These are phyloP conservation scores for Scaptomyza tumidula DNA, from an alignment of 2,888 invertebrate species.

Conservation along the genomic window DNA sequence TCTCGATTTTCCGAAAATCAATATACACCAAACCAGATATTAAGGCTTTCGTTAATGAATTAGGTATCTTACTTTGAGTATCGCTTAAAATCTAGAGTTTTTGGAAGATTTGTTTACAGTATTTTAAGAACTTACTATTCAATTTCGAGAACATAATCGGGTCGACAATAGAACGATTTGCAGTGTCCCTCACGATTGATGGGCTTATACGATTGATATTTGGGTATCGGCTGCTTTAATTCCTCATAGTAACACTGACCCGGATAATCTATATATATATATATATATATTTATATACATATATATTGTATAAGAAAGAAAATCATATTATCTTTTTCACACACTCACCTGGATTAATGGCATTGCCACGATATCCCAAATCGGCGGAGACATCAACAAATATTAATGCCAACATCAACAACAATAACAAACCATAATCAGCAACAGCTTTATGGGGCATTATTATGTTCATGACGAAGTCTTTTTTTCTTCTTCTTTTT, in stretches of 20 bases:
- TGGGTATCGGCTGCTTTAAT: conserved; percentile 77
- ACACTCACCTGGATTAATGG: conserved; percentile 74
- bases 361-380: conserved; percentile 79
- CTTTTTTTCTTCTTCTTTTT: no score
- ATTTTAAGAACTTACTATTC: conserved; percentile 64
- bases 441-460: conserved; percentile 26
- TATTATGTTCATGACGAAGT: conserved; percentile 7
- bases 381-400: conserved; percentile 54
- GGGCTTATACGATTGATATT: conserved; percentile 76
- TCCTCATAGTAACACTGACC: conserved; percentile 81
- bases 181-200: conserved; percentile 79
- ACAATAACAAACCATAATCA: conserved; percentile 25
- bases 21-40: no score
- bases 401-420: conserved; percentile 46
- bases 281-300: not conserved
- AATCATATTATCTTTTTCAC: no score
- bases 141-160: conserved; percentile 77
- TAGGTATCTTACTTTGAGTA: not conserved
- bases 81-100: not conserved
- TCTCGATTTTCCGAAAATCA: no score
- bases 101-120: not conserved
- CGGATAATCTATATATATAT: conserved; percentile 65
- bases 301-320: no score
- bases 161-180: conserved; percentile 74
- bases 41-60: no score